These are phyloP conservation scores for Eulemur albifrons DNA, from an alignment of 2,797 vertebrate genomes.

Conservation along the genomic window DNA sequence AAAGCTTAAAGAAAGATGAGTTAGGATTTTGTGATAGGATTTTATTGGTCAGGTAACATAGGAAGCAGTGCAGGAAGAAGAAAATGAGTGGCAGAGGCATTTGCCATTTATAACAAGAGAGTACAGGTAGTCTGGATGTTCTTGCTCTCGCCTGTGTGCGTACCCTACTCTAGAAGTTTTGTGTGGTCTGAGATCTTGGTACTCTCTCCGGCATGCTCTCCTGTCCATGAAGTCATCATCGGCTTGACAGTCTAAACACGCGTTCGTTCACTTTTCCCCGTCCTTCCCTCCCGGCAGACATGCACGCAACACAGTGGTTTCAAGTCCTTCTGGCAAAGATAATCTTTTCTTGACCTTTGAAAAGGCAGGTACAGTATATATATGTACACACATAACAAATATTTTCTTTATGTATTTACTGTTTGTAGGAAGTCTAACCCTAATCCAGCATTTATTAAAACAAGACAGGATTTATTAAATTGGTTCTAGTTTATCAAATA, in stretches of 20 bases:
- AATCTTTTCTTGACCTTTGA: slow-evolving; percentile 77
- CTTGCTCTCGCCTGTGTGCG: not conserved
- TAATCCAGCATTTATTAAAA: slow-evolving; percentile 88
- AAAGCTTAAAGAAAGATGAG: not conserved
- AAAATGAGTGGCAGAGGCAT: not conserved
- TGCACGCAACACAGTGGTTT: not conserved
- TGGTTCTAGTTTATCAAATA: slow-evolving; percentile 88
- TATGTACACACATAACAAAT: slow-evolving; percentile 78
- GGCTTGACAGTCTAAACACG: not conserved
- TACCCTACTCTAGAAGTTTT: not conserved
- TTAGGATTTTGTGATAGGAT: not conserved
- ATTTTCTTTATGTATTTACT: slow-evolving; percentile 85
- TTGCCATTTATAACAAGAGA: not conserved
- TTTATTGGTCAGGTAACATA: not conserved
- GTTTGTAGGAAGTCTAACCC: slow-evolving; percentile 84
- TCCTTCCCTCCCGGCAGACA: not conserved
- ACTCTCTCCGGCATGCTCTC: not conserved
- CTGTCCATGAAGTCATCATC: not conserved
- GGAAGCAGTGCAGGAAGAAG: not conserved
- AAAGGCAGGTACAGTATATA: slow-evolving; percentile 69
- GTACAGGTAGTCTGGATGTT: rapidly evolving
- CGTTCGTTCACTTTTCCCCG: not conserved
- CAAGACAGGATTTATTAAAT: slow-evolving; percentile 86
- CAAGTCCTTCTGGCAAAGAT: slow-evolving; percentile 59
- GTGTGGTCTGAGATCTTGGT: not conserved